phyloP scores from a whole-genome alignment of 1,140 invertebrate genomes.

The Cotesia glomerata region DNA sequence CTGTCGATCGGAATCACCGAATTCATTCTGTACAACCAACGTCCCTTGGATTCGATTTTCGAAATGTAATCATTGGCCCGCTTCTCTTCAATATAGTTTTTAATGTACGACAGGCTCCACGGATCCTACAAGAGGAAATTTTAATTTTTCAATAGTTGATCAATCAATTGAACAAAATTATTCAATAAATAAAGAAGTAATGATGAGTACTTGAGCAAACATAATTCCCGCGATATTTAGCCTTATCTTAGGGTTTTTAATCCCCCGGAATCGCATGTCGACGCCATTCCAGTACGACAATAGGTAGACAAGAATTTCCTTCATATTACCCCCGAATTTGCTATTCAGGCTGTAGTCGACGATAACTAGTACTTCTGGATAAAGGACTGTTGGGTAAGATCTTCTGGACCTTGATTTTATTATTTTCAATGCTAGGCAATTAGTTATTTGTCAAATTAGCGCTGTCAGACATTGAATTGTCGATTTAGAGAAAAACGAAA shows the following conservation, averaged over 20 bases:
- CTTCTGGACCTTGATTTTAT: background rate
- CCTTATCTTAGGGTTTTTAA: constrained; percentile 35
- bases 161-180: background rate
- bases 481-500: no score
- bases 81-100: no score
- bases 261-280: constrained; percentile 38
- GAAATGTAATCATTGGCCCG: no score
- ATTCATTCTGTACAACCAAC: background rate
- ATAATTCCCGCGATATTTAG: constrained; percentile 41
- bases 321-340: constrained; percentile 23
- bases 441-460: background rate
- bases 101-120: no score
- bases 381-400: constrained; percentile 9
- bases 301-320: constrained; percentile 27
- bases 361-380: constrained; percentile 27
- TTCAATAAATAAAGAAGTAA: background rate
- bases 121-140: no score
- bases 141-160: no score
- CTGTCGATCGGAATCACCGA: background rate
- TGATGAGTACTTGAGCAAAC: constrained; percentile 29
- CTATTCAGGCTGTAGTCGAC: constrained; percentile 13
- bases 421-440: background rate
- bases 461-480: no score
- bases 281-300: constrained; percentile 41
- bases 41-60: background rate